Conservation (phyloP, 1,140 invertebrate species). For the Lordiphosa collinella region DNA sequence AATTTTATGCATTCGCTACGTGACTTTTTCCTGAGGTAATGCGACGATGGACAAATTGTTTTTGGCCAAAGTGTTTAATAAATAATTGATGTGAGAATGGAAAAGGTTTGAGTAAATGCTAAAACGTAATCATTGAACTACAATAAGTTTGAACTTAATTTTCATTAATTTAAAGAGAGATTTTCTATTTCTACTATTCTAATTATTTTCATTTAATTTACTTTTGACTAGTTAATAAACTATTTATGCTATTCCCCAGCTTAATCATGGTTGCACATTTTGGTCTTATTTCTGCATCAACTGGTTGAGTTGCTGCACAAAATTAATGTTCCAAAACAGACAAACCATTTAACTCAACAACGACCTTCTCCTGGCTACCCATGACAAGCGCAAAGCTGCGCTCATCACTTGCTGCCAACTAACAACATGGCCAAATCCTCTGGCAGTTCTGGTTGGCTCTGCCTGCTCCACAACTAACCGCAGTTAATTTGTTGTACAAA, state of each 20-base stretch:
- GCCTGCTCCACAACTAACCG: constrained; percentile 34
- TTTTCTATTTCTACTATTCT: too few relatives aligned
- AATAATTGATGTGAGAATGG: constrained; percentile 1
- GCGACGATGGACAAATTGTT: constrained; percentile 6
- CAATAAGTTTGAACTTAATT: too few relatives aligned
- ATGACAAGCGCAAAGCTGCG: constrained; percentile 41
- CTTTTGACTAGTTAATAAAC: too few relatives aligned
- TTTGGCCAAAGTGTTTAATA: constrained; percentile 10
- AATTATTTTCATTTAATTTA: background rate
- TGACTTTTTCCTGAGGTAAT: background rate
- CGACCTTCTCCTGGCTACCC: constrained; percentile 3
- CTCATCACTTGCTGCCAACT: constrained; percentile 53
- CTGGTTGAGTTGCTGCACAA: constrained; percentile 5
- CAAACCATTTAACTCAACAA: constrained; percentile 44
- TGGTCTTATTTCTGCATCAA: constrained; percentile 6
- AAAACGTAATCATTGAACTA: background rate
- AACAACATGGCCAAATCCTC: constrained; percentile 41
- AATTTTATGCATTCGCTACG: constrained; percentile 11
- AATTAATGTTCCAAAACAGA: constrained; percentile 48
- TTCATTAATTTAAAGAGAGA: too few relatives aligned
- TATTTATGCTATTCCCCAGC: background rate
- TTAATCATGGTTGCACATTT: constrained; percentile 2
- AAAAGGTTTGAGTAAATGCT: background rate
- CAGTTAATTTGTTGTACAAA: constrained; percentile 72
- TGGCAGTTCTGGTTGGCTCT: background rate